A percentile compares a stretch with the other conserved stretches of the same genome.
phyloP scores from a whole-genome alignment of 2,113 vertebrate species.

The Engystomops pustulosus region DNA sequence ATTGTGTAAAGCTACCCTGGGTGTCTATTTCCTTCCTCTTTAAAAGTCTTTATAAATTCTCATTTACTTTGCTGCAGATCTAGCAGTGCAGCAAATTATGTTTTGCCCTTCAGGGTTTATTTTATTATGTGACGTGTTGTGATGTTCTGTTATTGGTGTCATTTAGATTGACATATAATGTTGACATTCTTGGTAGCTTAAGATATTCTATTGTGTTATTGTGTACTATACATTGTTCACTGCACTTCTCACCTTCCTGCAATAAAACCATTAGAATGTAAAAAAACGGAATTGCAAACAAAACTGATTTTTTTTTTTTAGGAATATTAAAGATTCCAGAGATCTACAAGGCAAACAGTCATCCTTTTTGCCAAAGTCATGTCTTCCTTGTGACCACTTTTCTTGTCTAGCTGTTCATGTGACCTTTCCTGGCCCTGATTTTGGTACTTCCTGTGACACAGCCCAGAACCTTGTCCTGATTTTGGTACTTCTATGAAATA shows the following conservation, averaged over 20 bases:
- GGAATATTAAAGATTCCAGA: too few species aligned
- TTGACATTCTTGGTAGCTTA: conserved; percentile 18
- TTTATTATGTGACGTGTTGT: conserved; percentile 37
- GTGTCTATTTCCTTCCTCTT: background rate
- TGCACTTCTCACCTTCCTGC: background rate
- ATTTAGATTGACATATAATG: conserved; percentile 23
- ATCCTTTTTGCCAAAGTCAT: too few species aligned
- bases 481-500: too few species aligned
- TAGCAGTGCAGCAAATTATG: conserved; percentile 51
- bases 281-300: background rate
- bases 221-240: conserved; percentile 6
- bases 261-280: background rate
- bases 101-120: conserved; percentile 5
- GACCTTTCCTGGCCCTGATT: too few species aligned
- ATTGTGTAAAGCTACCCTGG: background rate
- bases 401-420: too few species aligned
- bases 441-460: too few species aligned
- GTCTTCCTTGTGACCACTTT: too few species aligned
- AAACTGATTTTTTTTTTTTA: too few species aligned
- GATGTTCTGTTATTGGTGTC: conserved; percentile 27
- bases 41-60: conserved; percentile 28
- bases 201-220: conserved; percentile 22
- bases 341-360: background rate
- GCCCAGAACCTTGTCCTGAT: too few species aligned
- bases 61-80: conserved; percentile 43